phyloP scores from a whole-genome alignment of 2,888 invertebrate genomes.

The Andrena marginata region DNA sequence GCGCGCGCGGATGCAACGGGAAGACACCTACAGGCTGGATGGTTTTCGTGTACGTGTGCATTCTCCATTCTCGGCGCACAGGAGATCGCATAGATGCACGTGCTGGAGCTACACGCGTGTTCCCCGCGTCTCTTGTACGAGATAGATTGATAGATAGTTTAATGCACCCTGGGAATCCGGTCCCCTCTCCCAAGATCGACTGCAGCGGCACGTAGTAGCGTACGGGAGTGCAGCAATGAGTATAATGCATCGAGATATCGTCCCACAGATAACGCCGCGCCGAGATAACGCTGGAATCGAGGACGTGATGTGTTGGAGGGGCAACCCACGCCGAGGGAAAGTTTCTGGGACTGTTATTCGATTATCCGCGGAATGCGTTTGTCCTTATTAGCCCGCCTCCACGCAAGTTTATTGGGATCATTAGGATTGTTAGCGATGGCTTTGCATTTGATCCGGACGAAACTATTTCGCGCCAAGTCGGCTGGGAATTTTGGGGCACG shows the following conservation, averaged over 20 bases:
- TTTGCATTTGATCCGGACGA: too few species aligned
- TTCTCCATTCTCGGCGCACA: conserved; percentile 27
- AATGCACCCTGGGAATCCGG: conserved; percentile 72
- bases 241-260: conserved; percentile 58
- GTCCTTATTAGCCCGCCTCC: conserved; percentile 1
- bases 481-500: too few species aligned
- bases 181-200: conserved; percentile 52
- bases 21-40: conserved; percentile 4
- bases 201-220: conserved; percentile 47
- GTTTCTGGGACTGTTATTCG: conserved; percentile 6
- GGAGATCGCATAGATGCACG: conserved; percentile 59
- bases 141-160: conserved; percentile 75
- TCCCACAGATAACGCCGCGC: conserved; percentile 46
- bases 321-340: background rate
- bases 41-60: conserved; percentile 26
- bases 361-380: background rate
- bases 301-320: conserved; percentile 22
- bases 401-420: background rate
- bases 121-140: conserved; percentile 57
- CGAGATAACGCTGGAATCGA: conserved; percentile 56
- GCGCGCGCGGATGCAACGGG: conserved; percentile 23
- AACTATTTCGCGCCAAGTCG: too few species aligned
- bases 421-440: background rate
- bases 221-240: conserved; percentile 52
- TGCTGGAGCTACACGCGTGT: conserved; percentile 55